Evolutionary conservation across 2,797 vertebrate genomes (phyloP).

Genomic region (Amblyopsis hoosieri): DNA sequence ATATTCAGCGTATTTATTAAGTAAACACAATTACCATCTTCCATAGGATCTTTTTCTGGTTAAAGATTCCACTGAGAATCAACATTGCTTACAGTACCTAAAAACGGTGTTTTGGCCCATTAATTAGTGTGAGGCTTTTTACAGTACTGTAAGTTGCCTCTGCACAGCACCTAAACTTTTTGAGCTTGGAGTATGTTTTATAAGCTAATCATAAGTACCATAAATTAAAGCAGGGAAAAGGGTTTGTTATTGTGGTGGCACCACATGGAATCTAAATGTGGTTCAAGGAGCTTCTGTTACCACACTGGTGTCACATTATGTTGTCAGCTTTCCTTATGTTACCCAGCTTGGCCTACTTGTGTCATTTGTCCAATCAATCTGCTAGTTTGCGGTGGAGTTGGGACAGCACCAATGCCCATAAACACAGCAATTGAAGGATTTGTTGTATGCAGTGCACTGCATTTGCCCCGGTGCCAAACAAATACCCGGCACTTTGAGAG

Average conservation of each 20-base stretch:
- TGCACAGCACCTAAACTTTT: too few relatives aligned
- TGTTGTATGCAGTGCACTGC: constrained; percentile 58
- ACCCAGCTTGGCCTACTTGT: constrained; percentile 38
- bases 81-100: constrained; percentile 3
- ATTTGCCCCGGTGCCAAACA: constrained; percentile 58
- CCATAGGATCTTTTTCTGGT: background rate
- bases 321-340: constrained; percentile 51
- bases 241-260: constrained; percentile 28
- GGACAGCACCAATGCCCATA: constrained; percentile 65
- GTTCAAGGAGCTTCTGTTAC: constrained; percentile 43
- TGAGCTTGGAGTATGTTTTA: too few relatives aligned
- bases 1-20: too few relatives aligned
- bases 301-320: constrained; percentile 37
- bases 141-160: too few relatives aligned
- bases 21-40: too few relatives aligned
- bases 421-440: constrained; percentile 60
- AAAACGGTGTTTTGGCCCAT: background rate
- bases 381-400: constrained; percentile 49
- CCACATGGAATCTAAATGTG: constrained; percentile 49
- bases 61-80: constrained; percentile 1
- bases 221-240: constrained; percentile 22
- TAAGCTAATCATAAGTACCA: too few relatives aligned
- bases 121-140: too few relatives aligned
- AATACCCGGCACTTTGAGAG: constrained; percentile 60
- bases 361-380: constrained; percentile 64